These are phyloP conservation scores for Bos indicus DNA, from an alignment of 2,113 vertebrate genomes.

Conservation along the genomic window DNA sequence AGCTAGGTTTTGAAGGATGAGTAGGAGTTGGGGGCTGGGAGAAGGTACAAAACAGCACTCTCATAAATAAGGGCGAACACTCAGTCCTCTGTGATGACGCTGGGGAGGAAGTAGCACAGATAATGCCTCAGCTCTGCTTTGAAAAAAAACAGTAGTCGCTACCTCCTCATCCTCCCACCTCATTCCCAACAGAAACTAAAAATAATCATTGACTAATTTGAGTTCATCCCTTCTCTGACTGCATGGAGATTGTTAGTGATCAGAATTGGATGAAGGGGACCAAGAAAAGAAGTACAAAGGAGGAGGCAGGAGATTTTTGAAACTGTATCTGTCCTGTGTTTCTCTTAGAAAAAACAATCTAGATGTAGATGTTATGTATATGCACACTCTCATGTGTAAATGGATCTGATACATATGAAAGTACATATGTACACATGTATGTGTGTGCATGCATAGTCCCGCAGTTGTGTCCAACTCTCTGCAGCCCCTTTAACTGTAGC, in stretches of 20 bases:
- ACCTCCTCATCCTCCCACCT: slow-evolving; percentile 42
- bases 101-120: neutral
- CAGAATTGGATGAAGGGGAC: neutral
- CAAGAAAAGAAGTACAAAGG: neutral
- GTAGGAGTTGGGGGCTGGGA: neutral
- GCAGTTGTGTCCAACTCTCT: neutral
- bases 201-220: neutral
- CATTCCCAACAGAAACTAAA: neutral
- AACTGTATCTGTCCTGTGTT: neutral
- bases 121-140: neutral
- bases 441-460: neutral
- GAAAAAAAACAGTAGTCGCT: neutral
- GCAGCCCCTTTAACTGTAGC: neutral
- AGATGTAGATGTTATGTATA: too few relatives aligned
- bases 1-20: neutral
- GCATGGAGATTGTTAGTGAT: neutral
- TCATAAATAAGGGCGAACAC: neutral
- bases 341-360: neutral
- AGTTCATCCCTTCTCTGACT: slow-evolving; percentile 16
- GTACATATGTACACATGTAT: fast-evolving
- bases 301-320: neutral
- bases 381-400: neutral
- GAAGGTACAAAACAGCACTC: neutral
- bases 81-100: neutral
- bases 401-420: neutral